Base-by-base conservation (phyloP, 23 tunicate species). In the Halocynthia aurantium region DNA sequence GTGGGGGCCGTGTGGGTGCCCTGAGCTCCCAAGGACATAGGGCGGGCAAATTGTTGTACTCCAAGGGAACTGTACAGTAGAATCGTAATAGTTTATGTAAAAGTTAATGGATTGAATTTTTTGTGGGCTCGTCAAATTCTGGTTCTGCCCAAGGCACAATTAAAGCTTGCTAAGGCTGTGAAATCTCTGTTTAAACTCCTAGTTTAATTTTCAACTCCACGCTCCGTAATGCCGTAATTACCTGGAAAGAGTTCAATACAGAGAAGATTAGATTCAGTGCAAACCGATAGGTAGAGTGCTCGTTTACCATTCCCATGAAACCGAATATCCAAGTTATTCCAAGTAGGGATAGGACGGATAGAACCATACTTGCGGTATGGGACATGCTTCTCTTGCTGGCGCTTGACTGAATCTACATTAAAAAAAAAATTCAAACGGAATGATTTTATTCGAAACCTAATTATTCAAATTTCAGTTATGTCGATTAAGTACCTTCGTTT, bases 291-390 rank as follows among this genome's bases (percentile, higher is more conserved):
- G 52, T 12, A 0, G 72, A 61, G 60, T 78, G 55, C 7, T 22
- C 15, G 22, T 61, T 66, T 40, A 78, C 53, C 72, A 64, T 78
- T 40, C 61, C 73, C 18, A 78, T 20, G 49, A 78, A 78, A 19
- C 82, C 82, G 64, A 78, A 64, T 7, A 50, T 20, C 82, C 82
- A 78, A 12, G 73, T 19, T 7, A 78, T 22, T 11, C 82, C 82
- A 6, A 78, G 73, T 15, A 78, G 73, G 49, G 10, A 51, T 10
- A 54, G 66, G 73, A 78, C 67, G 8, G 82, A 64, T 6, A 78
- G 51, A 15, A 52, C 52, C 31, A 64, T 78, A 61, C 60, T 64
- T 50, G 67, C 19, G 19, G 52, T 72, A 40, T 66, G 72, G 18
- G 18, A 11, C 50, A 66, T 52, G 13, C 51, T 78, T 51, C 52